Base-by-base conservation (phyloP, 2,113 vertebrate species). In the Anolis sagrei region DNA sequence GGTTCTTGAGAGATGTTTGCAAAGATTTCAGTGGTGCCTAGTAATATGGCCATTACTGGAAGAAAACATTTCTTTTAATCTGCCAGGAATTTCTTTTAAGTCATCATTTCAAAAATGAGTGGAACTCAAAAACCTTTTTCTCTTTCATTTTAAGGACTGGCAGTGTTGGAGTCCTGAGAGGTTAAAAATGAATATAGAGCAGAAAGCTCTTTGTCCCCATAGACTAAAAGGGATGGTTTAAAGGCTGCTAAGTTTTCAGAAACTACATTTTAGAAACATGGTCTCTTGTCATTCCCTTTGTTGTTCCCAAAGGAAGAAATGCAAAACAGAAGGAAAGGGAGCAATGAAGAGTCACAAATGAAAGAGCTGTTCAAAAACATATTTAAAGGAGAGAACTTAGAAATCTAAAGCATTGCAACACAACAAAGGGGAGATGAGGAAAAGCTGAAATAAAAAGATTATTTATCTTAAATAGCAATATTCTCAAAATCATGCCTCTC, bases 301-400 rank as follows among this genome's bases (percentile, higher is more conserved):
- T 51, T 54, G 76, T 81, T 78, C 54, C 7, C 74, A 74, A 70
- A 70, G 39, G 77, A 54, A 89, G 80, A 91, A 85, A 9, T 89
- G 84, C 9, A 85, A 86, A 93, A 68, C 10, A 90, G 64, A 88
- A 90, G 54, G 44, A 90, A 68, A 85, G 61, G 83, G 85, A 83
- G 10, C 27, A 14, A 23, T 82, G 16, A 72, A 78, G 49, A 66
- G 18, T 34, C 19, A 4, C 27, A 58, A 48, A 78, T 66, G 11
- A 49, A 51, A n/a, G 73, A 81, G 89, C n/a, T 23, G 54, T 10
- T 58, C n/a, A 3, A 85, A 86, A 81, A 19, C 10, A 68, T n/a
- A 68, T 68, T 76, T 10, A 54, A 14, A 90, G 34, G 36, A 44
- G 51, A 81, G 58, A 39, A 21, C 25, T 88, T 62, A 69, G 86